phyloP scores from a whole-genome alignment of 2,888 invertebrate species.

The Pollenia labialis region DNA sequence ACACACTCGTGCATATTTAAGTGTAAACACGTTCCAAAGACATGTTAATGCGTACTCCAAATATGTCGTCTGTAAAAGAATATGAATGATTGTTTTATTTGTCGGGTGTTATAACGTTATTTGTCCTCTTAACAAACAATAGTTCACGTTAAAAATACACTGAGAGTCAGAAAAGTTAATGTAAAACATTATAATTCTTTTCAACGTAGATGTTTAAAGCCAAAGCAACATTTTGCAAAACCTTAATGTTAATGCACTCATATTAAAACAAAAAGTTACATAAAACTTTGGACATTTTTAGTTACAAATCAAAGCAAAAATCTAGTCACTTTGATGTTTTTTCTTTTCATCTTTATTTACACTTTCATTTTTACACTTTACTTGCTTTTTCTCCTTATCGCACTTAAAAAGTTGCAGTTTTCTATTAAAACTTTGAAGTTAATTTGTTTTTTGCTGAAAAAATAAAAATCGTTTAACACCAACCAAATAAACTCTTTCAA shows the following conservation, averaged over 20 bases:
- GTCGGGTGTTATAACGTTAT: not conserved
- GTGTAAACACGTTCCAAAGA: not conserved
- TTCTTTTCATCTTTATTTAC: not conserved
- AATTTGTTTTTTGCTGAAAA: not conserved
- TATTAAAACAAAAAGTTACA: not conserved
- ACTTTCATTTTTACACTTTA: slow-evolving; percentile 5
- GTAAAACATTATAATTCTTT: not conserved
- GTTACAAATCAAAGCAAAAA: slow-evolving; percentile 36
- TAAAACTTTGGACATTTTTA: slow-evolving; percentile 16
- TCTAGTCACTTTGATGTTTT: slow-evolving; percentile 30
- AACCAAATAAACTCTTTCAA: slow-evolving; percentile 42
- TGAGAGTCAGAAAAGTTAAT: not conserved
- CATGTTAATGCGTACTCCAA: not conserved
- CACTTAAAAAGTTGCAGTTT: slow-evolving; percentile 8
- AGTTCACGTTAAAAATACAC: not conserved
- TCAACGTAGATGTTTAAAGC: not conserved
- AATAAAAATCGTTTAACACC: slow-evolving; percentile 23
- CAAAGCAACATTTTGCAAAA: not conserved
- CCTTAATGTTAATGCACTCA: no score
- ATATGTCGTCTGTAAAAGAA: not conserved
- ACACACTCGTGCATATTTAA: no score
- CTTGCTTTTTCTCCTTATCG: not conserved
- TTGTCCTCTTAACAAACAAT: not conserved
- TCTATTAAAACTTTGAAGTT: slow-evolving; percentile 47
- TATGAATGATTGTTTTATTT: not conserved